Evolutionary conservation across 2,888 invertebrate genomes (phyloP).

Genomic region (Diarsia rubi): DNA sequence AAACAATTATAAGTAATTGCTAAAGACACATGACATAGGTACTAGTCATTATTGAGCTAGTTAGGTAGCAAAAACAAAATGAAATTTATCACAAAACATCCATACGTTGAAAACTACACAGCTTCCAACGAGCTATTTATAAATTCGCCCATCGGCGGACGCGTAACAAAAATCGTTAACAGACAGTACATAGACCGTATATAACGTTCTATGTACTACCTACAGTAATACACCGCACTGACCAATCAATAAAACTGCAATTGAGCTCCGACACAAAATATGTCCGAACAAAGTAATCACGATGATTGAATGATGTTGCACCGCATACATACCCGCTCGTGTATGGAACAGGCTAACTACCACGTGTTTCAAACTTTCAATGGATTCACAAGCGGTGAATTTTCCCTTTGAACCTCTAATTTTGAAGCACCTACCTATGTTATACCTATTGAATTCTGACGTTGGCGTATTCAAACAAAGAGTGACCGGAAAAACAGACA

Average conservation of each 20-base stretch:
- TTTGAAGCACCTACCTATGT: conserved; percentile 38
- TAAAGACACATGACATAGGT: neutral
- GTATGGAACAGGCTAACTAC: conserved; percentile 42
- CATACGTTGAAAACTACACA: conserved; percentile 24
- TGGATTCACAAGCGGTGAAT: conserved; percentile 49
- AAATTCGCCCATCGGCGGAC: conserved; percentile 31
- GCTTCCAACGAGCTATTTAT: conserved; percentile 35
- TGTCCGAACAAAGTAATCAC: conserved; percentile 65
- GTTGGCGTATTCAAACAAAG: conserved; percentile 60
- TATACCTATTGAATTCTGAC: conserved; percentile 50
- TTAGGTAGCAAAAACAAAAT: neutral
- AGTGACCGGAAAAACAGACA: conserved; percentile 57
- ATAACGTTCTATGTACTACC: conserved; percentile 38
- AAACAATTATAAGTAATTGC: neutral
- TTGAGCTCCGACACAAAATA: conserved; percentile 67
- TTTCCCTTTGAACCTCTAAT: conserved; percentile 54
- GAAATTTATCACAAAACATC: neutral
- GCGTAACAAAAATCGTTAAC: conserved; percentile 64
- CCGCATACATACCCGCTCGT: conserved; percentile 46
- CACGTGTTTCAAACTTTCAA: conserved; percentile 48
- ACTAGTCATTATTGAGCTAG: neutral
- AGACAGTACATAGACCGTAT: conserved; percentile 53
- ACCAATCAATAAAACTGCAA: conserved; percentile 69
- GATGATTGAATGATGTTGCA: conserved; percentile 62
- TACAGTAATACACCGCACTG: conserved; percentile 54